Percentiles rank a stretch among this genome's conserved stretches.
Evolutionary conservation across 2,888 invertebrate genomes (phyloP).

Genomic region (Pilophorus perplexus): DNA sequence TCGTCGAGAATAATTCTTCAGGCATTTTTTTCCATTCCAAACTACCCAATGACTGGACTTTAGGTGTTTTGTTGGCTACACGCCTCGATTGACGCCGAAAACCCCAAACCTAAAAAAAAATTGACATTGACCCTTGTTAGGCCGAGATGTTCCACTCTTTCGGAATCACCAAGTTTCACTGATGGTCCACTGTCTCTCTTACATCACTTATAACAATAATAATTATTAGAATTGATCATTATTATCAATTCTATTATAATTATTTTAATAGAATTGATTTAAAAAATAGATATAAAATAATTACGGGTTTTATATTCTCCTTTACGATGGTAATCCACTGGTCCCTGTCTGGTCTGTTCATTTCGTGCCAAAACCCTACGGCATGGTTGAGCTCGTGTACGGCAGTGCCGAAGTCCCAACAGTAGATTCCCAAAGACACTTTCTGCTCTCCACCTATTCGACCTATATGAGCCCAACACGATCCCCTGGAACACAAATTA

Average conservation of each 20-base stretch:
- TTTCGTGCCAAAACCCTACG: slow-evolving; percentile 56
- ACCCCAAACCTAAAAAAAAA: no score
- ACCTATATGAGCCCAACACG: slow-evolving; percentile 52
- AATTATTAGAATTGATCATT: no score
- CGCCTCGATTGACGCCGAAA: no score
- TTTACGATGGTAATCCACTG: slow-evolving; percentile 52
- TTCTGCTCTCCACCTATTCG: slow-evolving; percentile 56
- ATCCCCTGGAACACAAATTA: slow-evolving; percentile 47
- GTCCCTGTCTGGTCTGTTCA: slow-evolving; percentile 55
- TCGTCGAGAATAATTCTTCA: no score
- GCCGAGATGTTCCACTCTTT: not conserved
- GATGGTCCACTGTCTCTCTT: no score
- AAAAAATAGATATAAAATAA: slow-evolving; percentile 1
- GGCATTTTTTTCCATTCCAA: no score
- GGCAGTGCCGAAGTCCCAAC: slow-evolving; percentile 54
- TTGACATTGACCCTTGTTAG: no score
- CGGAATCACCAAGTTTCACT: not conserved
- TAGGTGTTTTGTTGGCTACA: no score
- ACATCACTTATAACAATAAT: no score
- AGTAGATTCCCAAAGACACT: slow-evolving; percentile 54
- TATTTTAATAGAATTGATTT: no score
- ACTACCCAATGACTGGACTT: no score
- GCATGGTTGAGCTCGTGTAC: slow-evolving; percentile 56
- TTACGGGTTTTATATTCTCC: slow-evolving; percentile 53
- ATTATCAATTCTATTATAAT: no score